Conservation (phyloP, 2,888 invertebrate species). For the Agrochola macilenta region DNA sequence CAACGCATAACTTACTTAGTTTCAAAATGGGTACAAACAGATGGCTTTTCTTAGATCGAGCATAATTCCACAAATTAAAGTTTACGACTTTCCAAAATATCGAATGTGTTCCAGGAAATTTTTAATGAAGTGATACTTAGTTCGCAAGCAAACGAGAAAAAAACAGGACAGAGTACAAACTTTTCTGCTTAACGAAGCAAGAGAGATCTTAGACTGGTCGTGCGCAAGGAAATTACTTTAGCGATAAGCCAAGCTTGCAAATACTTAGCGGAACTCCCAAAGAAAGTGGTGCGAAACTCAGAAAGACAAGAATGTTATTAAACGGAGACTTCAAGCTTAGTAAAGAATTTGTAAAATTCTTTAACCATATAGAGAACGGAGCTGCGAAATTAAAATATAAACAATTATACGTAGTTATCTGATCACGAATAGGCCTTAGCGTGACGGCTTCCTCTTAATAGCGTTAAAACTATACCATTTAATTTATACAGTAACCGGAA, state of each 20-base stretch:
- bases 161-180: background rate
- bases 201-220: background rate
- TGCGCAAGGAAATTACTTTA: slow-evolving; percentile 17
- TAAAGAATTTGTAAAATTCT: slow-evolving; percentile 37
- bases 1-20: slow-evolving; percentile 18
- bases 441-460: slow-evolving; percentile 35
- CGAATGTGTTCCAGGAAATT: slow-evolving; percentile 14
- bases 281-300: background rate
- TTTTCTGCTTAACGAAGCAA: slow-evolving; percentile 17
- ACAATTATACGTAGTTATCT: slow-evolving; percentile 32
- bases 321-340: background rate
- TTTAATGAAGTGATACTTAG: slow-evolving; percentile 1
- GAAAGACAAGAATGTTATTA: slow-evolving; percentile 1
- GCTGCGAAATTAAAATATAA: slow-evolving; percentile 29
- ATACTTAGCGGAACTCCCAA: background rate
- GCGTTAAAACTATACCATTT: slow-evolving; percentile 23
- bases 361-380: slow-evolving; percentile 3
- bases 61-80: background rate
- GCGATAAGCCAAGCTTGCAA: background rate
- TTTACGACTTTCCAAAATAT: slow-evolving; percentile 19
- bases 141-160: slow-evolving; percentile 4
- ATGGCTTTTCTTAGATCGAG: background rate
- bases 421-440: slow-evolving; percentile 41
- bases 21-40: background rate
- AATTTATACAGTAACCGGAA: slow-evolving; percentile 29